Evolutionary conservation across 2,113 vertebrate species (phyloP).

Genomic region (Epinephelus moara): DNA sequence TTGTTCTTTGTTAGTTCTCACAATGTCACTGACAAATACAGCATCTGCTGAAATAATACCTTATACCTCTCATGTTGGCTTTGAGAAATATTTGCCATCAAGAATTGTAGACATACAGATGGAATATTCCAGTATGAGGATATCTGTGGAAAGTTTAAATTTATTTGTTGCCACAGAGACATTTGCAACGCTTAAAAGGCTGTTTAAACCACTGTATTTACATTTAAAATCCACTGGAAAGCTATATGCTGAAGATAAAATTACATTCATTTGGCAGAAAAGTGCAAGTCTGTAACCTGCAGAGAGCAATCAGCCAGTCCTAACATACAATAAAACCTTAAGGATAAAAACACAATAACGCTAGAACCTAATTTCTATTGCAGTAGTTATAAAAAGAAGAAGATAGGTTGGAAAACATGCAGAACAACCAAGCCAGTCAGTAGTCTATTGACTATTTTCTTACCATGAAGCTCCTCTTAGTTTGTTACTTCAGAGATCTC

Average conservation of each 20-base stretch:
- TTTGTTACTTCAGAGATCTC: not conserved
- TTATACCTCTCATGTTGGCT: not conserved
- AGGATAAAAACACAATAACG: constrained; percentile 19
- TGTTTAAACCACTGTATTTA: constrained; percentile 12
- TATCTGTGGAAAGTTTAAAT: not conserved
- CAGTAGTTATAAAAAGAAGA: not conserved
- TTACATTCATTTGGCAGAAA: not conserved
- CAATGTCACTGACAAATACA: not conserved
- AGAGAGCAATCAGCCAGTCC: not conserved
- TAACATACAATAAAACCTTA: not conserved
- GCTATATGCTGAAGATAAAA: constrained; percentile 5
- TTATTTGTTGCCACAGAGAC: constrained; percentile 7
- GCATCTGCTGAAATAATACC: not conserved
- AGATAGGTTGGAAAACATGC: constrained; percentile 11
- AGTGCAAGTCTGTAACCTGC: not conserved
- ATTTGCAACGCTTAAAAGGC: not conserved
- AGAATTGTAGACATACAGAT: not conserved
- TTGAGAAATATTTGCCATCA: not conserved
- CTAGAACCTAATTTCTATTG: constrained; percentile 16
- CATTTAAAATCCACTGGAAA: not conserved
- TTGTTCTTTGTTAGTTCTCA: constrained; percentile 21
- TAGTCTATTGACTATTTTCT: not conserved
- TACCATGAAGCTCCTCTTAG: not conserved
- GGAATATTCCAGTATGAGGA: not conserved
- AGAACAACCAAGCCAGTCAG: constrained; percentile 1